A percentile compares a stretch with the other conserved stretches of the same genome.
These are phyloP conservation scores for Corapipo altera DNA, from an alignment of 2,113 vertebrate genomes.

Conservation along the genomic window DNA sequence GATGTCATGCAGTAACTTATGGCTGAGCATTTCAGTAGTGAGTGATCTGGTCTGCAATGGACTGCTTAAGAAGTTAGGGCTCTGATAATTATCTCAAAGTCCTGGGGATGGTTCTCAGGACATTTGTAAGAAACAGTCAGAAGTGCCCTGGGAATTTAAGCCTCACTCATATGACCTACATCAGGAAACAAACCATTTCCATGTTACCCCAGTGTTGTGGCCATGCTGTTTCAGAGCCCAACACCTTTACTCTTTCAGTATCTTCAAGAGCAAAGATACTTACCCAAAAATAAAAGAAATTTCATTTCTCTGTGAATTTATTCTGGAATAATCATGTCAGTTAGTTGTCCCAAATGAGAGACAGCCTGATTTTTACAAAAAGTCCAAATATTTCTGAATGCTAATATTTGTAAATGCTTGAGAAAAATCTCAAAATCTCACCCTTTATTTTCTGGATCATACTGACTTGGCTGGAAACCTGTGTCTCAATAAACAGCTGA, in stretches of 20 bases:
- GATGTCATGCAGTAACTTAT: neutral
- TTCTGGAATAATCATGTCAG: neutral
- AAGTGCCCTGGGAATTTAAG: neutral
- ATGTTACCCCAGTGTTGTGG: fast-evolving
- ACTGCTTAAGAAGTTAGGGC: neutral
- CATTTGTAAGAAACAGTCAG: neutral
- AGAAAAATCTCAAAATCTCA: neutral
- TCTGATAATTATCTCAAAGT: neutral
- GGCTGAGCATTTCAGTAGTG: neutral
- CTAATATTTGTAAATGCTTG: neutral
- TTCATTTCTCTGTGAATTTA: neutral
- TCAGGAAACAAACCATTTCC: neutral
- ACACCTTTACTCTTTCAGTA: neutral
- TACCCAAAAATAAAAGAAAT: neutral
- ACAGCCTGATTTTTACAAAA: neutral
- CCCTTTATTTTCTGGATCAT: neutral
- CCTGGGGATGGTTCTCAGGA: neutral
- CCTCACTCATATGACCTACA: neutral
- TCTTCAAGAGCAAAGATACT: neutral
- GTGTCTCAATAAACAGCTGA: neutral
- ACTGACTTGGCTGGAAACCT: neutral
- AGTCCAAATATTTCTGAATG: neutral
- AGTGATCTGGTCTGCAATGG: neutral
- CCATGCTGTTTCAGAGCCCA: neutral
- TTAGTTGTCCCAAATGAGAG: neutral